Conservation (phyloP, 2,113 vertebrate species). For the Petroica traversi region DNA sequence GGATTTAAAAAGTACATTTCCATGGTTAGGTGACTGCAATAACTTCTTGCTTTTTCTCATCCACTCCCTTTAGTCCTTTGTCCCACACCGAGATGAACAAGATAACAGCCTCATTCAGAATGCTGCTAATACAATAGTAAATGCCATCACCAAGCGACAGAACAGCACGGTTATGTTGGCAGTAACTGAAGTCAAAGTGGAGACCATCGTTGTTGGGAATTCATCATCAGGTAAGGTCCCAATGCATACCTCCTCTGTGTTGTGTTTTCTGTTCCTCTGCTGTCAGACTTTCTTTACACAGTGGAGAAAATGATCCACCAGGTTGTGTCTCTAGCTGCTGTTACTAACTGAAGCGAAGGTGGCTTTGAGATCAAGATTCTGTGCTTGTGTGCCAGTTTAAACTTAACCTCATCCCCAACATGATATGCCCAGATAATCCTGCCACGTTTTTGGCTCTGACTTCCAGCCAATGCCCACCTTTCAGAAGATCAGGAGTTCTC, state of each 20-base stretch:
- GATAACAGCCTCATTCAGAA: conserved; percentile 84
- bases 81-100: conserved; percentile 75
- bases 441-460: not conserved
- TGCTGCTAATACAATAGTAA: conserved; percentile 83
- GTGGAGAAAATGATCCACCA: not conserved
- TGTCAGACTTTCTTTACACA: not conserved
- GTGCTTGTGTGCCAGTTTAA: not conserved
- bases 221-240: conserved; percentile 77
- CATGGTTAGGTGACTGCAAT: not conserved
- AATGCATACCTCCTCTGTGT: not conserved
- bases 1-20: not conserved
- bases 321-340: not conserved
- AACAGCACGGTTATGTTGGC: conserved; percentile 90
- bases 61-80: conserved; percentile 77
- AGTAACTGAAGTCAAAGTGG: conserved; percentile 90
- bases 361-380: not conserved
- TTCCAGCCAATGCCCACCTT: not conserved
- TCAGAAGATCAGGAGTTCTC: not conserved
- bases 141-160: conserved; percentile 84
- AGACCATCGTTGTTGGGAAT: conserved; percentile 73
- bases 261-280: not conserved
- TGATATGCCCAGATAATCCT: not conserved
- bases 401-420: accelerated
- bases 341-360: not conserved
- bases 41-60: not conserved